Percentiles rank a stretch among this genome's conserved stretches.
phyloP scores from a whole-genome alignment of 2,797 vertebrate species.

The Serranus cabrilla region DNA sequence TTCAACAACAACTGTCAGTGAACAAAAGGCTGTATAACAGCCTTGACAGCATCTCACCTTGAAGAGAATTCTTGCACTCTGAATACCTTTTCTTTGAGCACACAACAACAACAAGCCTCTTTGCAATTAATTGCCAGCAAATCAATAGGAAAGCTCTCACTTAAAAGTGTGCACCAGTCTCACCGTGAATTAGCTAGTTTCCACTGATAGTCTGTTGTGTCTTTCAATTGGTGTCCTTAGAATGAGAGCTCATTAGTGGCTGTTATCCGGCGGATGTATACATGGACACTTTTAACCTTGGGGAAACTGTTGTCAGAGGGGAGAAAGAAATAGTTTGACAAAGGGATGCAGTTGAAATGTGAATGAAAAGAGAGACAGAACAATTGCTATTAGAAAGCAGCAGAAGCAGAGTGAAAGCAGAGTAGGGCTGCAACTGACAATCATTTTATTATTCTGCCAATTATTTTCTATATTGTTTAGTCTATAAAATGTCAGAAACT shows the following conservation, averaged over 20 bases:
- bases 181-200: slow-evolving; percentile 40
- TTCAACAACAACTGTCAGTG: slow-evolving; percentile 70
- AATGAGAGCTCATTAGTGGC: slow-evolving; percentile 35
- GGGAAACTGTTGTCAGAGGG: neutral
- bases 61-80: slow-evolving; percentile 48
- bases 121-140: slow-evolving; percentile 57
- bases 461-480: too few relatives aligned
- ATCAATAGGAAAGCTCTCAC: slow-evolving; percentile 58
- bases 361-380: slow-evolving; percentile 32
- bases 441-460: too few relatives aligned
- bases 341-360: slow-evolving; percentile 16
- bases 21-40: slow-evolving; percentile 74
- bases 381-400: neutral
- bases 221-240: slow-evolving; percentile 15
- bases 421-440: neutral
- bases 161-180: slow-evolving; percentile 45
- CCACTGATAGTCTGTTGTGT: slow-evolving; percentile 8
- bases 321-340: slow-evolving; percentile 25
- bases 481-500: too few relatives aligned
- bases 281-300: slow-evolving; percentile 29
- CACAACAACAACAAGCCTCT: slow-evolving; percentile 45
- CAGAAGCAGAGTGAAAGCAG: slow-evolving; percentile 16
- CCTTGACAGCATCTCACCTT: slow-evolving; percentile 62
- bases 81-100: slow-evolving; percentile 58
- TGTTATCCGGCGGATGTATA: slow-evolving; percentile 6